Evolutionary conservation across 2,113 vertebrate species (phyloP).

Genomic region (Eretmochelys imbricata): DNA sequence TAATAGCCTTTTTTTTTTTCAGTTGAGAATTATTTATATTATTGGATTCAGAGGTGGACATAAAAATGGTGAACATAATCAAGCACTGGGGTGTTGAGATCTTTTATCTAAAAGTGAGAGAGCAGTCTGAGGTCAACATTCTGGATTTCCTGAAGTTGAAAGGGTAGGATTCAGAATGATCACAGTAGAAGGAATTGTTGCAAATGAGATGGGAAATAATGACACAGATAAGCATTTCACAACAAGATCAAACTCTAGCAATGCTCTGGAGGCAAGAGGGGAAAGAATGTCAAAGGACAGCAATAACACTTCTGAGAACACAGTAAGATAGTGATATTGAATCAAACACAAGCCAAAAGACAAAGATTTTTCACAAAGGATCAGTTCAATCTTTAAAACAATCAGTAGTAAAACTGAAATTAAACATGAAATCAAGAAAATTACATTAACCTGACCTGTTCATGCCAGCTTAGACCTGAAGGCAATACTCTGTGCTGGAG

Average conservation of each 20-base stretch:
- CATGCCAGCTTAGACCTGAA: conserved; percentile 92
- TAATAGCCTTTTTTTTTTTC: background rate
- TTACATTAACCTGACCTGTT: conserved; percentile 84
- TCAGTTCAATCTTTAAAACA: background rate
- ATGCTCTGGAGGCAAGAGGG: background rate
- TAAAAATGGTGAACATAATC: background rate
- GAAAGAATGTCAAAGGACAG: background rate
- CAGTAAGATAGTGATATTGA: background rate
- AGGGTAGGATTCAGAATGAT: background rate
- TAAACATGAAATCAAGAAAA: background rate
- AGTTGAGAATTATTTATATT: background rate
- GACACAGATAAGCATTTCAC: background rate
- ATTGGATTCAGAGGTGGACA: background rate
- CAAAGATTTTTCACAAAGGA: background rate
- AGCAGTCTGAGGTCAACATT: background rate
- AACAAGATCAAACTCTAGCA: background rate
- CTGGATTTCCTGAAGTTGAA: background rate
- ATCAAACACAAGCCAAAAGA: background rate
- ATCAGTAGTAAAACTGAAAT: background rate
- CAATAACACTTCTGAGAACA: background rate
- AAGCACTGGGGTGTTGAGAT: background rate
- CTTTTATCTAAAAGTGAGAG: background rate
- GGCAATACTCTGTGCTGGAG: conserved; percentile 92
- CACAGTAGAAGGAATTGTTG: background rate
- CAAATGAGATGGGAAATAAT: background rate